Base-by-base conservation (phyloP, 2,888 invertebrate species). In the Drosophila suboccidentalis region DNA sequence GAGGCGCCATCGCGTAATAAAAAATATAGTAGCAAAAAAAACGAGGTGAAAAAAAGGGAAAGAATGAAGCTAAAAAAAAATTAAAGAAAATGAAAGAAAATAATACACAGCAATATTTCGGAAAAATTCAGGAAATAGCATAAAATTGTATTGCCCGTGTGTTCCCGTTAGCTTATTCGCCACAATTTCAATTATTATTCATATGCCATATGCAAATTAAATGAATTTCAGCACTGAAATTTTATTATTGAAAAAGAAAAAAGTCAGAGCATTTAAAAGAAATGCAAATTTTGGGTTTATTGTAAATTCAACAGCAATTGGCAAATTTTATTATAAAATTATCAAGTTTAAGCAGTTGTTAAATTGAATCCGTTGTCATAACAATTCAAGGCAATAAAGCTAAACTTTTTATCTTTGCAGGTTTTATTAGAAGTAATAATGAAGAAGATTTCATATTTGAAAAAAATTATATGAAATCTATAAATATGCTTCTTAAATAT, bases 1-100 rank as follows among this genome's bases (percentile, higher is more conserved):
- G 73, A 75, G 80, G 81, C 83, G 78, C 71, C 73, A 71, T 59
- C 70, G 83, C 80, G 73, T 74, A 81, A 86, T 88, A 87, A 83
- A 79, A 75, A 71, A 68, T 67, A 85, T 68, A 78, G 60, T 61
- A 66, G 63, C 61, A 60, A 47, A 67, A 65, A 55, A 39, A 49
- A 60, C 44, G 38, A 41, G 32, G 34, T 11, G 29, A 32, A 17
- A 17, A 47, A 46, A 51, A 29, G 44, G 22, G 17, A 17, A 51
- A 51, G n/a, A n/a, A n/a, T n/a, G n/a, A n/a, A n/a, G n/a, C n/a
- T n/a, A n/a, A n/a, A n/a, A n/a, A n/a, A n/a, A n/a, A n/a, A n/a
- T n/a, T n/a, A n/a, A n/a, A n/a, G n/a, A 44, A 15, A 13, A 54
- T 26, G 15, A 46, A 49, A 49, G 36, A 36, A 29, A 39, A 17